Evolutionary conservation across 2,797 vertebrate species (phyloP), one percentile per base, ranked within the genome.

Genomic region (Mus minutoides): DNA sequence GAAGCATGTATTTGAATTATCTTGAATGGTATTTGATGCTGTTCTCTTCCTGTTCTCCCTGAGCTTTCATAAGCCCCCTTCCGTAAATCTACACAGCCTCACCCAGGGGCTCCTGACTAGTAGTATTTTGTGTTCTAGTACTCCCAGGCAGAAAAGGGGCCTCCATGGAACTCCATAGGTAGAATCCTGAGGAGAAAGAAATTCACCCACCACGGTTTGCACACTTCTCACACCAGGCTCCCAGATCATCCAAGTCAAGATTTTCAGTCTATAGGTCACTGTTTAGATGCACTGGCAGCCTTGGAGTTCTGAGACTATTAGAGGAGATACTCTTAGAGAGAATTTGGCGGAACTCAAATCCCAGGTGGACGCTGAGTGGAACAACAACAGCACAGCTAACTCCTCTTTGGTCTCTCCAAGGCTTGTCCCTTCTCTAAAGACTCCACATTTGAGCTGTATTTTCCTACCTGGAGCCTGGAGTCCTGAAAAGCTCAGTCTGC

Each of bases 11-110:
- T 95, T 96, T 49, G 49, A 49, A 49, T 49, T 10, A 11, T 49
- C 49, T 91, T 54, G 69, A 88, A 95, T 94, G 69, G 91, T 88
- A 94, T 87, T 90, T 90, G 76, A 54, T 11, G 37, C 69, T 96
- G 62, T 58, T 87, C 90, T 91, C 96, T 95, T 94, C 49, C 67
- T 0, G 11, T 54, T 62, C 73, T 58, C 31, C 0, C 0, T 52
- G 76, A 71, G 46, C 90, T 62, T 92, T 77, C 80, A 62, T 21
- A 37, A 89, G 58, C 80, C n/a, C 29, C 31, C 21, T 40, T 37
- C 40, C 26, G 62, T 37, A 10, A 49, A 31, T 90, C 40, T 88
- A 56, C 34, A 31, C 8, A n/a, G n/a, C 54, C 52, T 2, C 26
- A 58, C 40, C 34, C 76, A 73, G n/a, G 22, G 3, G 24, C 43